phyloP scores from a whole-genome alignment of 2,113 vertebrate species.

The Oostethus manadensis region DNA sequence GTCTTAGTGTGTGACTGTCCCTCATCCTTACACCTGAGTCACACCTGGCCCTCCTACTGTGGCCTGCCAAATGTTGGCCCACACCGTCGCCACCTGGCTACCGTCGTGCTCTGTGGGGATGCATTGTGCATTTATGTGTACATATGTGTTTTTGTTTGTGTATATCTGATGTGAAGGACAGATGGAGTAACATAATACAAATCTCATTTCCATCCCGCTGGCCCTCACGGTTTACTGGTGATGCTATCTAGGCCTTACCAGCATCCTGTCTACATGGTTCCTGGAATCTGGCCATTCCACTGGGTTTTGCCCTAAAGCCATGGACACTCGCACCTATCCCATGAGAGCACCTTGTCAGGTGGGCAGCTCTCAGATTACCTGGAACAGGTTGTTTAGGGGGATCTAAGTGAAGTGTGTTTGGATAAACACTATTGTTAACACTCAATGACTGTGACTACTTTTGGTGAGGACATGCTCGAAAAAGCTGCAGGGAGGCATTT shows the following conservation, averaged over 20 bases:
- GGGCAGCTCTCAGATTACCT: conserved; percentile 48
- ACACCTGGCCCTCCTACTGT: conserved; percentile 37
- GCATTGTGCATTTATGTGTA: conserved; percentile 17
- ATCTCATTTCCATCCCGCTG: conserved; percentile 60
- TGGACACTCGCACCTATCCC: conserved; percentile 7
- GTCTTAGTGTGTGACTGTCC: conserved; percentile 22
- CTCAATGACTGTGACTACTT: conserved; percentile 29
- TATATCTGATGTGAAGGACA: conserved; percentile 41
- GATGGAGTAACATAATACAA: conserved; percentile 72
- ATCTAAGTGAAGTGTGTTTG: conserved; percentile 28
- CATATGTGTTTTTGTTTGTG: conserved; percentile 5
- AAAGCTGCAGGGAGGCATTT: conserved; percentile 7
- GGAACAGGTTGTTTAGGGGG: conserved; percentile 20
- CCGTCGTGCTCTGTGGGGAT: conserved; percentile 39
- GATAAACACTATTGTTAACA: conserved; percentile 44
- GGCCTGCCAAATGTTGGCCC: conserved; percentile 54
- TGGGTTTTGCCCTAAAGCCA: conserved; percentile 4
- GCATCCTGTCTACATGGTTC: conserved; percentile 63
- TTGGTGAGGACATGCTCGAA: conserved; percentile 16
- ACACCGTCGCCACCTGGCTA: conserved; percentile 54
- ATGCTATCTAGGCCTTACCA: conserved; percentile 69
- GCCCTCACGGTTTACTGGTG: conserved; percentile 52
- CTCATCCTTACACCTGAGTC: conserved; percentile 45
- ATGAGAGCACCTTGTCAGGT: conserved; percentile 30
- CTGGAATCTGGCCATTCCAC: conserved; percentile 53